These are phyloP conservation scores for Philopedon plagiatum DNA, from an alignment of 2,888 invertebrate species.

Conservation along the genomic window DNA sequence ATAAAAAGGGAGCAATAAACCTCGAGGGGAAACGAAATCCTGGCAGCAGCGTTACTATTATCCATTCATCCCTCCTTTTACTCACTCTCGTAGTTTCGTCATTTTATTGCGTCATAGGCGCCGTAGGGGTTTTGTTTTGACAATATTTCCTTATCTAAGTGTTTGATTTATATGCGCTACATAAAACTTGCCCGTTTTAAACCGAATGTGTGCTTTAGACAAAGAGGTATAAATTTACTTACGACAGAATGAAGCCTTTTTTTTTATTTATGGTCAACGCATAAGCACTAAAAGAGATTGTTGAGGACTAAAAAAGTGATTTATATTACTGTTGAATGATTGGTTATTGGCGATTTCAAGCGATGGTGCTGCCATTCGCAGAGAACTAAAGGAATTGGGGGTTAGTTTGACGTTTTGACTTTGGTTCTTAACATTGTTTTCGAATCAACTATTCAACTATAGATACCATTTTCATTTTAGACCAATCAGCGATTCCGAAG, in stretches of 20 bases:
- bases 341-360: no score
- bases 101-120: conserved; percentile 38
- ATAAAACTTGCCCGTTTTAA: conserved; percentile 7
- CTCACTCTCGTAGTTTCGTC: conserved; percentile 35
- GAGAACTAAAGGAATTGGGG: no score
- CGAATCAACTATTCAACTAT: no score
- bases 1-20: conserved; percentile 29
- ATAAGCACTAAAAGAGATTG: no score
- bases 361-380: no score
- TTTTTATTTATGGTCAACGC: not conserved
- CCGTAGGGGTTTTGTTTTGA: conserved; percentile 29
- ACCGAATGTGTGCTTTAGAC: conserved; percentile 5
- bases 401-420: no score
- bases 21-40: conserved; percentile 17
- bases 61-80: conserved; percentile 40
- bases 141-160: conserved; percentile 28
- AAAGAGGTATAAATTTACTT: not conserved
- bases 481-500: no score
- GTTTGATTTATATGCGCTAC: conserved; percentile 3
- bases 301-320: no score
- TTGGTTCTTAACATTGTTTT: no score
- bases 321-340: no score
- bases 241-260: not conserved
- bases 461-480: no score
- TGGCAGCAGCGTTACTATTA: conserved; percentile 29